These are phyloP conservation scores for Semnornis frantzii DNA, from an alignment of 2,113 vertebrate species.

Conservation along the genomic window DNA sequence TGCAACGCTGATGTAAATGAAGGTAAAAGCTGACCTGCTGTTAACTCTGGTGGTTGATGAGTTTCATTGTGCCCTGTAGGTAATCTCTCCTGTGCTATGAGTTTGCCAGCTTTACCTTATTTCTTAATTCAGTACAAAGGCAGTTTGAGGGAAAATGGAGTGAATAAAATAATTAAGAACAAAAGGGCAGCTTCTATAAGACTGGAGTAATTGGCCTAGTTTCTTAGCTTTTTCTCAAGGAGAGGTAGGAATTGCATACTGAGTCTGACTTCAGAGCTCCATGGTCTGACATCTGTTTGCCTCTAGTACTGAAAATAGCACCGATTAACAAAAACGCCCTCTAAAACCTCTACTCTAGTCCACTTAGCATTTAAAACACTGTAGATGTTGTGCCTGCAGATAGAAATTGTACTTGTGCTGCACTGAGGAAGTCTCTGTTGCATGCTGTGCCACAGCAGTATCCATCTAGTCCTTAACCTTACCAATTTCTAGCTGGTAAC, in stretches of 20 bases:
- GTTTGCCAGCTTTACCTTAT: background rate
- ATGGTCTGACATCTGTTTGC: background rate
- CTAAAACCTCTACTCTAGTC: background rate
- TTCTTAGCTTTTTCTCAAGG: background rate
- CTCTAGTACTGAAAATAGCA: background rate
- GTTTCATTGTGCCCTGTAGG: background rate
- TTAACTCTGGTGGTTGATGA: background rate
- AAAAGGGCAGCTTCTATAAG: background rate
- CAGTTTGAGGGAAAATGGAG: background rate
- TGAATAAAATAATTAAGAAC: background rate
- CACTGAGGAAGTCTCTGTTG: background rate
- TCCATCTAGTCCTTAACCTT: background rate
- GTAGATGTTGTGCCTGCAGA: background rate
- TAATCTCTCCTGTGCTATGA: background rate
- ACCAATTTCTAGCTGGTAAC: background rate
- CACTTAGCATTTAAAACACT: background rate
- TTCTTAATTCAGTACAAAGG: background rate
- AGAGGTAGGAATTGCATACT: background rate
- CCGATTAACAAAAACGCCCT: background rate
- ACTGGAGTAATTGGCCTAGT: background rate
- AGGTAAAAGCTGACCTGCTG: background rate
- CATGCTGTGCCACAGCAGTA: background rate
- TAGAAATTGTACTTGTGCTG: accelerated
- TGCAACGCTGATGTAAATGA: background rate
- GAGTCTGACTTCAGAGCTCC: background rate